Base-by-base conservation (phyloP, 2,888 invertebrate species). In the Caenorhabditis sinica region DNA sequence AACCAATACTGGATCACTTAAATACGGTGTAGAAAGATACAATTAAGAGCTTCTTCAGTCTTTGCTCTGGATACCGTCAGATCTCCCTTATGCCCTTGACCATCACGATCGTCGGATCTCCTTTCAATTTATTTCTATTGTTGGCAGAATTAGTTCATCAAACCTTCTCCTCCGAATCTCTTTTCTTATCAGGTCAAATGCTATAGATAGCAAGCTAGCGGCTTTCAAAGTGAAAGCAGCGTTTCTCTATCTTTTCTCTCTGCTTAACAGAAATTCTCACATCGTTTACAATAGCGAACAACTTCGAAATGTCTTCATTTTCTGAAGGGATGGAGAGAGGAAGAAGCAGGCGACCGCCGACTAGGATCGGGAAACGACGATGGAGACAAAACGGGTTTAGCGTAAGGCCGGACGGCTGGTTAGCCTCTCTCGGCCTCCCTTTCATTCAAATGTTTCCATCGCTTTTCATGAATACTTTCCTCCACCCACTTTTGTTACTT, bases 201-300 rank as follows among this genome's bases (percentile, higher is more conserved):
- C 77, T 77, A 77, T 71, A 30, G 77, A 77, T 72, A 79, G 79
- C 71, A 28, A 33, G 53, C 63, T 56, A 36, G 40, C 28, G 23
- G 56, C 17, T 40, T 49, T 61, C 58, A 20, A 40, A 77, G 77
- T 71, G 69, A 77, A 77, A 77, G 53, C 68, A 23, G 51, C 36
- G 60, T 68, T 28, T 56, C 49, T 69, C 33, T 69, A 8, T 36
- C 69, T 51, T 49, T n/a, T 15, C 23, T 30, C 33, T 40, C 17
- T 11, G 25, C 43, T 69, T 36, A 28, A 15, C 40, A 71, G 63
- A 63, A 74, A 69, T 74, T 82, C 73, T 74, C 81, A 74, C 81
- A 74, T 74, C 81, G 68, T 74, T 82, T 82, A 82, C 74, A 82
- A 74, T 74, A 74, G 74, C 81, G 81, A 82, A 82, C 73, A 82